Conservation (phyloP, 92 coral and sea anemone species). For the Scolanthus callimorphus region DNA sequence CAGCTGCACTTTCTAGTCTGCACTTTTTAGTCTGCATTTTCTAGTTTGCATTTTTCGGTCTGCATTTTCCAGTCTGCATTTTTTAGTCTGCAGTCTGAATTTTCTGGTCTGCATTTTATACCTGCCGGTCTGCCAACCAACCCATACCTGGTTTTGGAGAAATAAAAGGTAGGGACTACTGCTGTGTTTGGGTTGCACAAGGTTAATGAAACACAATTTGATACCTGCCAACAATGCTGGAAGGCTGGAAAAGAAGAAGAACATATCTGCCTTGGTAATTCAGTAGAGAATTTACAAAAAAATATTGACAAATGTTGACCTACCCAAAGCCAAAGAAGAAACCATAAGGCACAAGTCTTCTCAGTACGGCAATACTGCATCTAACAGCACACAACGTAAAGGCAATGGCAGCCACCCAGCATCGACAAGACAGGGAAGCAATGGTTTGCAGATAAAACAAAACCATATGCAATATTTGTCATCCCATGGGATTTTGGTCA, state of each 20-base stretch:
- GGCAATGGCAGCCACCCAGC: slow-evolving; percentile 86
- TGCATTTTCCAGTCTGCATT: no score
- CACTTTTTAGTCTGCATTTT: no score
- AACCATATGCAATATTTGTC: slow-evolving; percentile 22
- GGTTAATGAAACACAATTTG: slow-evolving; percentile 21
- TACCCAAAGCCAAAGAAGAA: slow-evolving; percentile 81
- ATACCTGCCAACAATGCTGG: slow-evolving; percentile 38
- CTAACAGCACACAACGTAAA: slow-evolving; percentile 62
- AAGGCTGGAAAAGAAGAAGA: slow-evolving; percentile 10
- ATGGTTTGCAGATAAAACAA: slow-evolving; percentile 21
- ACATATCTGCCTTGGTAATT: background rate
- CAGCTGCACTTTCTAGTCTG: no score
- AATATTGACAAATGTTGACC: slow-evolving; percentile 9
- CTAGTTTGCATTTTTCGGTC: no score
- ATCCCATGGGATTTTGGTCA: slow-evolving; percentile 4
- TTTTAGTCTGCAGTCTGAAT: no score
- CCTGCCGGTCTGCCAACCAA: background rate
- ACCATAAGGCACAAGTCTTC: slow-evolving; percentile 26
- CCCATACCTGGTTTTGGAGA: slow-evolving; percentile 35
- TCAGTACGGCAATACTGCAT: slow-evolving; percentile 38
- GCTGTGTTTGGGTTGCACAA: slow-evolving; percentile 7
- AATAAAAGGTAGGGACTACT: slow-evolving; percentile 20
- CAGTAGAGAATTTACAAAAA: slow-evolving; percentile 2
- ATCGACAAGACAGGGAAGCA: slow-evolving; percentile 54
- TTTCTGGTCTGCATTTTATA: background rate